A percentile compares a stretch with the other conserved stretches of the same genome.
phyloP scores from a whole-genome alignment of 2,797 vertebrate genomes.

The Scyliorhinus canicula region DNA sequence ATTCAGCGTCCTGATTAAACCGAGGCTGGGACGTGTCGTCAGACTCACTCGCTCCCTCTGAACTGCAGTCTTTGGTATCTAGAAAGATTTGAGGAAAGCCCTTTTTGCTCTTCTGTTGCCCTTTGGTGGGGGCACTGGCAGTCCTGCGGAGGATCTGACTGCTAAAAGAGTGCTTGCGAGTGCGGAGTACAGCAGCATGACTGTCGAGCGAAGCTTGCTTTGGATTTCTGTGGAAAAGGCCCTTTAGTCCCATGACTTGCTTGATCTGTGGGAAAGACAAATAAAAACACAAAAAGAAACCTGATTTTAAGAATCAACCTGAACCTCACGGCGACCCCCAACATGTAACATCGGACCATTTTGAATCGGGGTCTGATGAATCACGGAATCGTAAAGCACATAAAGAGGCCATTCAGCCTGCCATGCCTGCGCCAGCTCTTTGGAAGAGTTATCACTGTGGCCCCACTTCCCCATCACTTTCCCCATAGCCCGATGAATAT shows the following conservation, averaged over 20 bases:
- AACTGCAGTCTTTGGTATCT: slow-evolving; percentile 76
- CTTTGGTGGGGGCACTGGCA: slow-evolving; percentile 91
- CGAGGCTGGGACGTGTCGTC: slow-evolving; percentile 58
- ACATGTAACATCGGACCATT: background rate
- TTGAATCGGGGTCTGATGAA: background rate
- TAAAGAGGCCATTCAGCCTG: background rate
- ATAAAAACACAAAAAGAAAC: background rate
- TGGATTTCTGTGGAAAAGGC: slow-evolving; percentile 95
- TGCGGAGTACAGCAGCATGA: slow-evolving; percentile 90
- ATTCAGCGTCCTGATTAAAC: slow-evolving; percentile 54
- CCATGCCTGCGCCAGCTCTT: background rate
- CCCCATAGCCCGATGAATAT: background rate
- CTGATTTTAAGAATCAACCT: background rate
- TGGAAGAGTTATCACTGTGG: too few species aligned
- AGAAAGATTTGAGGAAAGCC: slow-evolving; percentile 79
- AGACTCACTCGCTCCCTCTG: slow-evolving; percentile 67
- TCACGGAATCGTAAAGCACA: background rate
- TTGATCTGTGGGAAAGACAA: slow-evolving; percentile 68
- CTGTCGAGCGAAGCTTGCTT: slow-evolving; percentile 97
- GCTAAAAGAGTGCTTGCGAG: slow-evolving; percentile 83
- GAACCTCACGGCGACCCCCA: background rate
- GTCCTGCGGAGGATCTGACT: slow-evolving; percentile 87
- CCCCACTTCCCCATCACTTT: background rate
- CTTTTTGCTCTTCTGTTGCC: slow-evolving; percentile 79
- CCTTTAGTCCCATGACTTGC: slow-evolving; percentile 88